Evolutionary conservation across 1,140 invertebrate species (phyloP).

Genomic region (Eubasilissa regina): DNA sequence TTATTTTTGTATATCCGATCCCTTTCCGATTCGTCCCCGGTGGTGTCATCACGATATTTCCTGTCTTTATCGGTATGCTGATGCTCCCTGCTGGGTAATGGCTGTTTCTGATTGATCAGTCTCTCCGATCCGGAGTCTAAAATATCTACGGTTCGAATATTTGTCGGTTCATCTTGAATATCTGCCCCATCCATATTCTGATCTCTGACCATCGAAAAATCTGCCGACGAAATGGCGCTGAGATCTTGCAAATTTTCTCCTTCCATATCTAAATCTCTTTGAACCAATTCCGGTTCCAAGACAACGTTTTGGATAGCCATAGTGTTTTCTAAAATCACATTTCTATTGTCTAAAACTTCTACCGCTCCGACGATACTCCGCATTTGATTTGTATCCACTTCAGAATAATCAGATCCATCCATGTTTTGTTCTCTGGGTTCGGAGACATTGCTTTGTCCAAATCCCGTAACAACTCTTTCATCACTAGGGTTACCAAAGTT

Average conservation of each 20-base stretch:
- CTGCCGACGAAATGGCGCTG: conserved; percentile 64
- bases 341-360: conserved; percentile 61
- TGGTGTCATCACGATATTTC: conserved; percentile 62
- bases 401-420: conserved; percentile 69
- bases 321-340: conserved; percentile 39
- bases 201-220: conserved; percentile 65
- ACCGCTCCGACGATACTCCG: conserved; percentile 64
- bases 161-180: conserved; percentile 51
- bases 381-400: conserved; percentile 63
- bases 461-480: conserved; percentile 70
- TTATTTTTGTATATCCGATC: conserved; percentile 64
- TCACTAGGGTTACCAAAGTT: conserved; percentile 66
- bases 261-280: conserved; percentile 73
- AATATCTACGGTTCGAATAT: conserved; percentile 20
- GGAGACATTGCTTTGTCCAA: conserved; percentile 66
- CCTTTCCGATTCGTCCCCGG: conserved; percentile 69
- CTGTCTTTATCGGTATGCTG: conserved; percentile 55
- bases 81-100: conserved; percentile 31
- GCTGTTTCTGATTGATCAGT: conserved; percentile 21
- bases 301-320: conserved; percentile 45
- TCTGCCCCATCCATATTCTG: conserved; percentile 65
- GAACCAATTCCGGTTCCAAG: conserved; percentile 64
- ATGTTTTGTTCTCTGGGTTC: conserved; percentile 69
- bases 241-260: conserved; percentile 75
- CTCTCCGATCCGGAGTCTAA: conserved; percentile 54